These are phyloP conservation scores for Plutomurus gul DNA, from an alignment of 1,140 invertebrate species.

Conservation along the genomic window DNA sequence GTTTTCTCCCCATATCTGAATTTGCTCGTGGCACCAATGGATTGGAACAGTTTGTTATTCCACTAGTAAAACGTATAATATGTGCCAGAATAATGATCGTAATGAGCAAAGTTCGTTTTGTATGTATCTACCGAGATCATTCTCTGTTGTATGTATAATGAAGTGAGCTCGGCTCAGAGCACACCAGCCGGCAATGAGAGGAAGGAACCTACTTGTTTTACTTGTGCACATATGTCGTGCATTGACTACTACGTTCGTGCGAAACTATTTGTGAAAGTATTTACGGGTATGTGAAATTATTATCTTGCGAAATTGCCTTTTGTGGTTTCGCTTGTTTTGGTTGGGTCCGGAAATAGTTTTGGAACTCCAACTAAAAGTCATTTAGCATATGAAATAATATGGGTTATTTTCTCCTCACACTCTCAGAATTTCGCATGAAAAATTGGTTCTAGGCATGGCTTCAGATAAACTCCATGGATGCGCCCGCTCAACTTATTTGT, in stretches of 20 bases:
- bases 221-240: too few relatives aligned
- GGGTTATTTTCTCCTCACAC: too few relatives aligned
- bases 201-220: too few relatives aligned
- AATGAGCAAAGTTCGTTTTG: constrained; percentile 12
- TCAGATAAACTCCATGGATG: too few relatives aligned
- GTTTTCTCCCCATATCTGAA: not conserved
- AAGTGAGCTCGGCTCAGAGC: too few relatives aligned
- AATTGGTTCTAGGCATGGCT: too few relatives aligned
- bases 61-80: not conserved
- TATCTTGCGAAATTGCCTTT: not conserved
- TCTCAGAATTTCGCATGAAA: too few relatives aligned
- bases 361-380: not conserved
- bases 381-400: not conserved
- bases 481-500: too few relatives aligned
- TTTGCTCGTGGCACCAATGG: constrained; percentile 13
- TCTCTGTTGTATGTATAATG: too few relatives aligned
- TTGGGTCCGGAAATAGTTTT: not conserved
- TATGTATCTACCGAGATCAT: too few relatives aligned
- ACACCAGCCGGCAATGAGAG: too few relatives aligned
- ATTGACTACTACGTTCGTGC: too few relatives aligned
- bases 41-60: not conserved
- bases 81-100: not conserved
- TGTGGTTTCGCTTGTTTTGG: not conserved
- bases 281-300: not conserved
- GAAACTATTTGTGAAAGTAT: not conserved